Percentiles rank a stretch among this genome's conserved stretches.
These are phyloP conservation scores for Neostethus bicornis DNA, from an alignment of 2,797 vertebrate species.

Conservation along the genomic window DNA sequence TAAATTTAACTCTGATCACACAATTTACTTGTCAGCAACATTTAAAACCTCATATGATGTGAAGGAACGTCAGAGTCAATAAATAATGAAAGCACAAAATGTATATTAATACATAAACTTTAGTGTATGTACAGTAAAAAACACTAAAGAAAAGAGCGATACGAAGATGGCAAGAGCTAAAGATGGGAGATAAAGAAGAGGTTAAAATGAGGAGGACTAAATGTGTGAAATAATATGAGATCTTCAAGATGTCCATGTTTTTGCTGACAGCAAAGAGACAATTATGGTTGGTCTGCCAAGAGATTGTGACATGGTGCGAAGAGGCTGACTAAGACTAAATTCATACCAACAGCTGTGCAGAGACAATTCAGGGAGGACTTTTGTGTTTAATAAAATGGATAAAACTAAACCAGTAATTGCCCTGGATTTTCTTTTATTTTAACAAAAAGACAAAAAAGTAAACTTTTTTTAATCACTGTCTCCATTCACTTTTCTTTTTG, in stretches of 20 bases:
- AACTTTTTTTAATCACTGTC: too few species aligned
- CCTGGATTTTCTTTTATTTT: background rate
- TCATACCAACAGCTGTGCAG: background rate
- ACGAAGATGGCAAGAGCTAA: conserved; percentile 13
- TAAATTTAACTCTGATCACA: conserved; percentile 61
- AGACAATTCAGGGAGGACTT: conserved; percentile 3
- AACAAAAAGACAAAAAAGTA: too few species aligned
- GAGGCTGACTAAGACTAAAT: conserved; percentile 1
- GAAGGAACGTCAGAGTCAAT: conserved; percentile 35
- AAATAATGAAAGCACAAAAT: conserved; percentile 3
- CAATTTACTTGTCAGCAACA: conserved; percentile 44
- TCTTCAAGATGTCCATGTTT: conserved; percentile 32
- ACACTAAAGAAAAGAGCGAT: conserved; percentile 1
- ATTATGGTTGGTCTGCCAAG: conserved; percentile 12
- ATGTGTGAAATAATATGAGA: conserved; percentile 34
- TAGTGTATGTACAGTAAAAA: background rate
- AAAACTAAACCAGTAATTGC: background rate
- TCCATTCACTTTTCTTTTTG: background rate
- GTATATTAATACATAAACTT: too few species aligned
- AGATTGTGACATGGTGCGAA: conserved; percentile 21
- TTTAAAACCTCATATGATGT: conserved; percentile 41
- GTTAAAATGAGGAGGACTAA: conserved; percentile 22
- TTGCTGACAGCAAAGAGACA: conserved; percentile 19
- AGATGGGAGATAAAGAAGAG: conserved; percentile 26
- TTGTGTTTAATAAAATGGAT: background rate